Base-by-base conservation (phyloP, 2,113 vertebrate species). In the Climacteris rufus region DNA sequence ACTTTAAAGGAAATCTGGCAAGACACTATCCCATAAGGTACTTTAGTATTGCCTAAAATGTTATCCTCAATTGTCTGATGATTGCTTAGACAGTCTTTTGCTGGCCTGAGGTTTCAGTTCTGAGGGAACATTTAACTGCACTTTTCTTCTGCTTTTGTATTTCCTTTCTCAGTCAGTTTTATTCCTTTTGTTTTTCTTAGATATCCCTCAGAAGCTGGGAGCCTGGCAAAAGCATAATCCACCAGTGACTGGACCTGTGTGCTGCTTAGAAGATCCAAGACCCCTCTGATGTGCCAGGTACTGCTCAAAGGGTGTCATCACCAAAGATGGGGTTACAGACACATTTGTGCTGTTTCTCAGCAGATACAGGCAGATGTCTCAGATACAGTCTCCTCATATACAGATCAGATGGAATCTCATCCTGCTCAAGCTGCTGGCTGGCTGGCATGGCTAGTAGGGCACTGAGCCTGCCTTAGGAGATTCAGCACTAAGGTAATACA, bases 321-420 rank as follows among this genome's bases (percentile, higher is more conserved):
- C 30, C 24, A 19, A 65, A 72, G 5, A 15, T 60, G 45, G 7
- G 17, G 57, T 60, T 59, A 37, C 1, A 3, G 59, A 23, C 28
- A 25, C 1, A 0, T 4, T 49, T 54, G 30, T 9, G 57, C 52
- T 1, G 0, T 50, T 83, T 76, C 82, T 76, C 23, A 39, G 42
- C 31, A 90, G 50, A 77, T 4, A 39, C 23, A 78, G 52, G 42
- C n/a, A n/a, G n/a, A n/a, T n/a, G n/a, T n/a, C n/a, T n/a, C n/a
- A n/a, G n/a, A n/a, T n/a, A n/a, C n/a, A 59, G 79, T 30, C 15
- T 74, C 59, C 50, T 13, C 20, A 1, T 1, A 35, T 15, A 13
- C n/a, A 54, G 7, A 77, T 35, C 37, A 86, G 66, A 22, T 25
- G 57, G 21, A 68, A 7, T 24, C 64, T 59, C 56, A 33, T 53